Evolutionary conservation across 23 tunicate genomes (phyloP).

Genomic region (Diplosoma virens): DNA sequence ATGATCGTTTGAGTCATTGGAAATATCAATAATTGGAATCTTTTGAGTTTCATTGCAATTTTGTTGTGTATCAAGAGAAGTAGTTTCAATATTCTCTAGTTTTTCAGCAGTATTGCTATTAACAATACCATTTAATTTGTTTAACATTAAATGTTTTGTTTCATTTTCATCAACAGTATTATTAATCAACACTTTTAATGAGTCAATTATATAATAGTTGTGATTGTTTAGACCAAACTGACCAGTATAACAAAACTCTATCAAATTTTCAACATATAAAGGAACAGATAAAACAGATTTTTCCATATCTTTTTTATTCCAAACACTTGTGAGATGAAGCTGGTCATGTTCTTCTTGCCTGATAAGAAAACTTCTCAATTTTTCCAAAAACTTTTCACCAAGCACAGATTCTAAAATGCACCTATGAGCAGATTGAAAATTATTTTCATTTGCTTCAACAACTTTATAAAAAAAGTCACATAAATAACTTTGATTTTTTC

Average conservation of each 20-base stretch:
- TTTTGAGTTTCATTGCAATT: background rate
- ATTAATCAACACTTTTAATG: background rate
- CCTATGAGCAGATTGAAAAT: background rate
- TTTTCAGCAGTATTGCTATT: background rate
- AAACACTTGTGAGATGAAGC: no score
- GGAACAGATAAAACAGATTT: background rate
- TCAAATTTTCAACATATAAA: background rate
- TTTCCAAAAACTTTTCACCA: background rate
- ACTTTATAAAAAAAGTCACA: background rate
- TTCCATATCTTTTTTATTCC: background rate
- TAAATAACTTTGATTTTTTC: background rate
- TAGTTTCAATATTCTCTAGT: no score
- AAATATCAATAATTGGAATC: background rate
- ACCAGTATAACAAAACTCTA: conserved; percentile 16
- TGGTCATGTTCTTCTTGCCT: background rate
- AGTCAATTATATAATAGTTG: background rate
- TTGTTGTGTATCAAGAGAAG: no score
- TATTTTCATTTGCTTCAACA: background rate
- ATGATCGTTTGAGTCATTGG: no score
- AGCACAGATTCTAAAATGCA: background rate
- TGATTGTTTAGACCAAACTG: background rate
- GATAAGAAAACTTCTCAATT: background rate
- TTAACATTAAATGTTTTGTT: background rate
- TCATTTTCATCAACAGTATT: background rate
- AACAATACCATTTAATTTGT: background rate